These are phyloP conservation scores for Papilio elwesi DNA, from an alignment of 2,888 invertebrate genomes.

Conservation along the genomic window DNA sequence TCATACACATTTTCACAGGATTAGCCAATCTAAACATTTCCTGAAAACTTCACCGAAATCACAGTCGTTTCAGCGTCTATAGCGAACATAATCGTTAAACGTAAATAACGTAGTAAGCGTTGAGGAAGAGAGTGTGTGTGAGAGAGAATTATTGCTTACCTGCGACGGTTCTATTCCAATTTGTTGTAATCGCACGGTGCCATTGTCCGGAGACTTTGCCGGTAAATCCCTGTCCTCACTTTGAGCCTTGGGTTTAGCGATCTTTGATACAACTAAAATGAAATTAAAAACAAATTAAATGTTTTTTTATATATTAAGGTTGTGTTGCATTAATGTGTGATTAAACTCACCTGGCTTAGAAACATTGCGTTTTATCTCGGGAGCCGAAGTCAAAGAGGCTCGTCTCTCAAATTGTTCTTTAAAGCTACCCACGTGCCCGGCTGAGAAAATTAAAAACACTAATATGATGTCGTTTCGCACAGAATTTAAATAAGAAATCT, in stretches of 20 bases:
- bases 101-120: no score
- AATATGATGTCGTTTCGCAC: not conserved
- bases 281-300: not conserved
- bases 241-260: slow-evolving; percentile 78
- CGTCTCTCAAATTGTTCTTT: slow-evolving; percentile 94
- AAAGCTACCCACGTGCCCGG: slow-evolving; percentile 93
- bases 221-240: slow-evolving; percentile 78
- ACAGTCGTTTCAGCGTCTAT: no score
- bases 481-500: no score
- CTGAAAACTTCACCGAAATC: no score
- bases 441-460: slow-evolving; percentile 52
- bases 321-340: not conserved
- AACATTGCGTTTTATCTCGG: slow-evolving; percentile 73
- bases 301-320: not conserved
- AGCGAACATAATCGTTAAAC: no score
- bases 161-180: slow-evolving; percentile 80
- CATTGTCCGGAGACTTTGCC: slow-evolving; percentile 65
- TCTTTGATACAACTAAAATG: slow-evolving; percentile 71
- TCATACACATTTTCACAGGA: not conserved
- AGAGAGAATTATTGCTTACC: slow-evolving; percentile 52
- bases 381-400: slow-evolving; percentile 85
- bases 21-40: not conserved
- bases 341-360: slow-evolving; percentile 67
- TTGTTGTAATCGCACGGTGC: slow-evolving; percentile 77
- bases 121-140: no score